These are phyloP conservation scores for Argyrosomus regius DNA, from an alignment of 2,797 vertebrate species.

Conservation along the genomic window DNA sequence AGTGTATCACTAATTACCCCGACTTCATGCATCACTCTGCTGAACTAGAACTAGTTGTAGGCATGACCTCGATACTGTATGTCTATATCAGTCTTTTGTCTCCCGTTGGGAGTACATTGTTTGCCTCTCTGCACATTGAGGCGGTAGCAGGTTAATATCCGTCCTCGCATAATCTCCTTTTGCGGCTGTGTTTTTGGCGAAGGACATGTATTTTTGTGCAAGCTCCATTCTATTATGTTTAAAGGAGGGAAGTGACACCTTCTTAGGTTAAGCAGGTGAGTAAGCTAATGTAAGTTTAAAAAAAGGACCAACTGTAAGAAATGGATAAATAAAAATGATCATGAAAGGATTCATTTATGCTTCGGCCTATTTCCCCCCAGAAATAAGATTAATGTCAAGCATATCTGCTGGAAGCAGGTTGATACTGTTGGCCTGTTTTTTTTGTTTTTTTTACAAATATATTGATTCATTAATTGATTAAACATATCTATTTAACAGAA, in stretches of 20 bases:
- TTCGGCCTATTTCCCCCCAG: no score
- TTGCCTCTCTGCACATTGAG: constrained; percentile 8
- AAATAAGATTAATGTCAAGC: no score
- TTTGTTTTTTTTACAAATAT: no score
- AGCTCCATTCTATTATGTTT: not conserved
- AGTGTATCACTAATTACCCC: not conserved
- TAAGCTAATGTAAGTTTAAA: not conserved
- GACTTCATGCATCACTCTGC: constrained; percentile 1
- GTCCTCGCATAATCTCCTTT: constrained; percentile 11
- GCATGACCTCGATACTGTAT: constrained; percentile 22
- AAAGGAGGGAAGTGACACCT: not conserved
- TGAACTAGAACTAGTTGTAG: constrained; percentile 19
- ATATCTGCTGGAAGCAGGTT: not conserved
- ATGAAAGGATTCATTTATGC: no score
- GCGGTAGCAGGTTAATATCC: not conserved
- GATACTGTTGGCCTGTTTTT: not conserved
- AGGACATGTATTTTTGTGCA: not conserved
- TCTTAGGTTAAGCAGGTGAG: not conserved
- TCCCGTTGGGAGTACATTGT: constrained; percentile 7
- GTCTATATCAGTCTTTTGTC: constrained; percentile 27
- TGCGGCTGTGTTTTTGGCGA: not conserved
- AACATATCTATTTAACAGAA: not conserved
- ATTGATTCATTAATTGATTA: not conserved
- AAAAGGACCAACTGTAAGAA: not conserved
- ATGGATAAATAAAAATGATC: not conserved